A percentile compares a stretch with the other conserved stretches of the same genome.
Conservation (phyloP, 2,797 vertebrate genomes). For the Champsocephalus gunnari region DNA sequence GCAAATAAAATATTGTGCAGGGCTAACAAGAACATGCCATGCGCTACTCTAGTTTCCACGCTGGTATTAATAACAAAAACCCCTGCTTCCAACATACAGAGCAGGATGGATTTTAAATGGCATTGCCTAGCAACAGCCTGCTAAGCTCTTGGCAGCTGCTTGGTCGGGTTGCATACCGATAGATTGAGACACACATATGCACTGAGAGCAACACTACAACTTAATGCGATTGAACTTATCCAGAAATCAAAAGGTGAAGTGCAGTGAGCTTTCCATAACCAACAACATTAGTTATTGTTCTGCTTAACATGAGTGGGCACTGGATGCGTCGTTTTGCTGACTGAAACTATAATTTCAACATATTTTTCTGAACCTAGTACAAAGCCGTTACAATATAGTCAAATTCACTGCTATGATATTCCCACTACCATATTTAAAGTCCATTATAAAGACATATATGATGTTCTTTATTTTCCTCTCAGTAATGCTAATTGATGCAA, state of each 20-base stretch:
- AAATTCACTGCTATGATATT: neutral
- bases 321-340: neutral
- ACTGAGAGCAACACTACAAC: constrained; percentile 42
- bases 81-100: constrained; percentile 62
- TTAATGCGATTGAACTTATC: constrained; percentile 52
- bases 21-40: constrained; percentile 43
- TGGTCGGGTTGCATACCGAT: constrained; percentile 74
- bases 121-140: constrained; percentile 83
- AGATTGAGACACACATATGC: constrained; percentile 43
- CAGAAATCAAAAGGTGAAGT: constrained; percentile 44
- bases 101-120: constrained; percentile 73
- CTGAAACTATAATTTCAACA: constrained; percentile 1
- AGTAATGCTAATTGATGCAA: neutral
- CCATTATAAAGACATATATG: neutral
- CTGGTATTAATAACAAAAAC: constrained; percentile 55
- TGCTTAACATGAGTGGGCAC: neutral
- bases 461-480: neutral
- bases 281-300: constrained; percentile 30
- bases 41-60: constrained; percentile 37
- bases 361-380: constrained; percentile 2
- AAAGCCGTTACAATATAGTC: neutral
- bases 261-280: constrained; percentile 25
- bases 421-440: neutral
- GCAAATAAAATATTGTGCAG: constrained; percentile 38
- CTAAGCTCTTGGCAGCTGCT: constrained; percentile 76